These are phyloP conservation scores for Leucophenga maculata DNA, from an alignment of 2,888 invertebrate genomes.

Conservation along the genomic window DNA sequence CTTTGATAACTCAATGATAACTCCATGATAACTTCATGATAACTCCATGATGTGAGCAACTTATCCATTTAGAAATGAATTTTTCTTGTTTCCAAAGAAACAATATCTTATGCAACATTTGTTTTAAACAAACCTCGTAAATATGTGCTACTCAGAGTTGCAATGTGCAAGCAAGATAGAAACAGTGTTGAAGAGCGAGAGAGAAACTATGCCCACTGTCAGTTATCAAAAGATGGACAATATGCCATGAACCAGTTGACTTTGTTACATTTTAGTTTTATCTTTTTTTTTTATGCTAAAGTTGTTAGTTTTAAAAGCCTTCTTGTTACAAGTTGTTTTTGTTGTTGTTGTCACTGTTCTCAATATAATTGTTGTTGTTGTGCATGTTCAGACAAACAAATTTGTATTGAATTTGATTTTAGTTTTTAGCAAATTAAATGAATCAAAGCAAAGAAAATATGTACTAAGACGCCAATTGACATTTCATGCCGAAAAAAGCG, in stretches of 20 bases:
- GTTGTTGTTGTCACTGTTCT: constrained; percentile 11
- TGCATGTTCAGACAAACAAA: constrained; percentile 46
- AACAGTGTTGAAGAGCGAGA: too few relatives aligned
- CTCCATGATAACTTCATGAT: too few relatives aligned
- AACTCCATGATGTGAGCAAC: too few relatives aligned
- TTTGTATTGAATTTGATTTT: constrained; percentile 64
- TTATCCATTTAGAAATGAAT: too few relatives aligned
- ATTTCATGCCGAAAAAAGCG: constrained; percentile 59
- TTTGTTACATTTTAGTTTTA: constrained; percentile 11
- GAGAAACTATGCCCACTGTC: constrained; percentile 44
- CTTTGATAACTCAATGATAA: too few relatives aligned
- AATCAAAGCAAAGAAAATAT: neutral
- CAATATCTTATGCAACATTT: too few relatives aligned
- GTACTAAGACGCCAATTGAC: constrained; percentile 48
- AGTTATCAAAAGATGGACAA: constrained; percentile 62
- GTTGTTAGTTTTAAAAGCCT: constrained; percentile 12
- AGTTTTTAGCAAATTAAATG: constrained; percentile 38
- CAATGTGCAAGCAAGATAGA: too few relatives aligned
- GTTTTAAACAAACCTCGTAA: too few relatives aligned
- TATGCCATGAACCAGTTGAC: constrained; percentile 61
- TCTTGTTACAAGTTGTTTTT: constrained; percentile 2
- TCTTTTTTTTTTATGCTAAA: too few relatives aligned
- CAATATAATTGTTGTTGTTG: constrained; percentile 3
- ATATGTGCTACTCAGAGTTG: too few relatives aligned
- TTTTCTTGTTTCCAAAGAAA: too few relatives aligned